phyloP scores from a whole-genome alignment of 1,140 invertebrate species.

The Lasioglossum baleicum region DNA sequence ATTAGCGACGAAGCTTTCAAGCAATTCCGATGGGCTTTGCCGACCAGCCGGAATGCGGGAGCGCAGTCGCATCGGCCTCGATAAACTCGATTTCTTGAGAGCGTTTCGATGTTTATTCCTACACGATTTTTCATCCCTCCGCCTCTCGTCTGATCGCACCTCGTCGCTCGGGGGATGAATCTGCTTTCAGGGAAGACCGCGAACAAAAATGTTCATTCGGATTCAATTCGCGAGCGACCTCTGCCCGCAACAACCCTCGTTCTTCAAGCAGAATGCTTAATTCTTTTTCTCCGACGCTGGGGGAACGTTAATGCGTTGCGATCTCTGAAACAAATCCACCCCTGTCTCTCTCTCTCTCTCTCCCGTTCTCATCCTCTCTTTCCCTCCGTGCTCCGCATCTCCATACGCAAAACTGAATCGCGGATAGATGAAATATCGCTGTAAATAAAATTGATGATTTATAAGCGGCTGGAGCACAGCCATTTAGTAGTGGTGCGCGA shows the following conservation, averaged over 20 bases:
- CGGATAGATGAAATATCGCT: not conserved
- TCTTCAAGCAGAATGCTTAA: conserved; percentile 29
- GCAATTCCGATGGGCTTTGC: conserved; percentile 6
- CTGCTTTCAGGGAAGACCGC: not conserved
- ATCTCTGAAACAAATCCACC: not conserved
- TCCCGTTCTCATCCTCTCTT: not conserved
- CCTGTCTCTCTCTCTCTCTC: not conserved
- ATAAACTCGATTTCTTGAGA: conserved; percentile 2
- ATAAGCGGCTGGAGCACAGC: not conserved
- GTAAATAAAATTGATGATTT: conserved; percentile 7
- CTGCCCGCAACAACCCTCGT: not conserved
- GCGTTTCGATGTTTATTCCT: not conserved
- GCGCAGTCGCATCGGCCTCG: not conserved
- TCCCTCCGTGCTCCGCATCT: not conserved
- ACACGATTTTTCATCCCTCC: not conserved
- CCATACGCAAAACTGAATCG: not conserved
- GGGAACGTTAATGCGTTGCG: not conserved
- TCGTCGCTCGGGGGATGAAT: not conserved
- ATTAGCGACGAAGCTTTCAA: conserved; percentile 11
- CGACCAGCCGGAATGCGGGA: not conserved
- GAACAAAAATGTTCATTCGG: not conserved
- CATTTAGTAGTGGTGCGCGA: not conserved
- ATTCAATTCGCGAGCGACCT: not conserved
- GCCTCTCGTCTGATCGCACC: not conserved
- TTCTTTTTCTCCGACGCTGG: not conserved